Evolutionary conservation across 2,113 vertebrate genomes (phyloP).

Genomic region (Forbesichthys papilliferus): DNA sequence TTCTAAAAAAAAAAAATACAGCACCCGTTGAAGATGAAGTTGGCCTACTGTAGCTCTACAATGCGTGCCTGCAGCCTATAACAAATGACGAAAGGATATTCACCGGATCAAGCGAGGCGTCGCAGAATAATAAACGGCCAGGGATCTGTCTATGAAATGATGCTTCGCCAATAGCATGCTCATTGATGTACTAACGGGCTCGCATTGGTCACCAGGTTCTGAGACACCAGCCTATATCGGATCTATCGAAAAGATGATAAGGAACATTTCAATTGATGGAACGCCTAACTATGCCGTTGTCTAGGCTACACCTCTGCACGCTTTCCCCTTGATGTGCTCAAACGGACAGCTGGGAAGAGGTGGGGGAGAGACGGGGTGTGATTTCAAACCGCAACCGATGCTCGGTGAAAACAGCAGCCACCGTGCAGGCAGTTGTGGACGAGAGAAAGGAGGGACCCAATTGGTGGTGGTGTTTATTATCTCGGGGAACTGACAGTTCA

Average conservation of each 20-base stretch:
- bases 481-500: conserved; percentile 41
- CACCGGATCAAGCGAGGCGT: conserved; percentile 34
- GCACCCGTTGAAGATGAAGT: conserved; percentile 19
- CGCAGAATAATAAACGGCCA: conserved; percentile 32
- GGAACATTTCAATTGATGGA: too few species aligned
- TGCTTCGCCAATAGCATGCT: conserved; percentile 12
- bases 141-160: conserved; percentile 17
- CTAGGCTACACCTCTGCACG: conserved; percentile 7
- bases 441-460: conserved; percentile 45
- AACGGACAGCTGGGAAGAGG: conserved; percentile 21
- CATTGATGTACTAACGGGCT: conserved; percentile 9
- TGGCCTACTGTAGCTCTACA: conserved; percentile 12
- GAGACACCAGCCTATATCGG: neutral
- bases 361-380: conserved; percentile 43
- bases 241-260: too few species aligned
- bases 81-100: conserved; percentile 33
- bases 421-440: conserved; percentile 35
- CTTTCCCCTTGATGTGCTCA: conserved; percentile 53
- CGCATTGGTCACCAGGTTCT: conserved; percentile 11
- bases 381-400: conserved; percentile 46
- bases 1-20: conserved; percentile 26
- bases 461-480: conserved; percentile 26
- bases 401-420: conserved; percentile 41
- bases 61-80: conserved; percentile 7
- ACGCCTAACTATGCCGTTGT: neutral